A percentile compares a stretch with the other conserved stretches of the same genome.
These are phyloP conservation scores for Falco berigora DNA, from an alignment of 2,797 vertebrate genomes.

Conservation along the genomic window DNA sequence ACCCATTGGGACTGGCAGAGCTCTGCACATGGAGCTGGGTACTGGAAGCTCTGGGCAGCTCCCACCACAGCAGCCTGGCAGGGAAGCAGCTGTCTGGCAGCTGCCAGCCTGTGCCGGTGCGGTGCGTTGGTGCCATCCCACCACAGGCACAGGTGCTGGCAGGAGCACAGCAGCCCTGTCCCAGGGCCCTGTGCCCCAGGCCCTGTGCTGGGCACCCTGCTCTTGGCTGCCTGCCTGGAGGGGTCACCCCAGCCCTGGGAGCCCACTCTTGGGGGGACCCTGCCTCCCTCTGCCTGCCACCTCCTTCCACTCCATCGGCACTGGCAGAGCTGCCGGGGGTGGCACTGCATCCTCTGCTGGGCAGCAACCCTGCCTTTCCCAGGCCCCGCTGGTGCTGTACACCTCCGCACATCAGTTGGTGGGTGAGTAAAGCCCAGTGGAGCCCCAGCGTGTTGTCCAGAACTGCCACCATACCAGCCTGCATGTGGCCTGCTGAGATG, in stretches of 20 bases:
- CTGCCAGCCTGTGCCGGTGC: fast-evolving
- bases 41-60: not conserved
- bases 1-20: not conserved
- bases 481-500: not conserved
- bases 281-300: not conserved
- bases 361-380: not conserved
- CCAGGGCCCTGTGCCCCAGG: no score
- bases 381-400: fast-evolving
- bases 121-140: not conserved
- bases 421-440: not conserved
- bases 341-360: not conserved
- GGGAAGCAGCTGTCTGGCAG: not conserved
- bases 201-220: not conserved
- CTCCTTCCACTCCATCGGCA: not conserved
- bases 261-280: no score
- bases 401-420: not conserved
- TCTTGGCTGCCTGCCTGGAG: not conserved
- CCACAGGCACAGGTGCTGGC: not conserved
- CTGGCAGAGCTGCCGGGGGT: not conserved
- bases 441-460: not conserved
- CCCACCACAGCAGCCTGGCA: not conserved
- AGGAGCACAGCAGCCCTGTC: not conserved
- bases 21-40: fast-evolving
- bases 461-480: not conserved
- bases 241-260: not conserved